These are phyloP conservation scores for Oscheius sp. DNA, from an alignment of 2,888 invertebrate genomes.

Conservation along the genomic window DNA sequence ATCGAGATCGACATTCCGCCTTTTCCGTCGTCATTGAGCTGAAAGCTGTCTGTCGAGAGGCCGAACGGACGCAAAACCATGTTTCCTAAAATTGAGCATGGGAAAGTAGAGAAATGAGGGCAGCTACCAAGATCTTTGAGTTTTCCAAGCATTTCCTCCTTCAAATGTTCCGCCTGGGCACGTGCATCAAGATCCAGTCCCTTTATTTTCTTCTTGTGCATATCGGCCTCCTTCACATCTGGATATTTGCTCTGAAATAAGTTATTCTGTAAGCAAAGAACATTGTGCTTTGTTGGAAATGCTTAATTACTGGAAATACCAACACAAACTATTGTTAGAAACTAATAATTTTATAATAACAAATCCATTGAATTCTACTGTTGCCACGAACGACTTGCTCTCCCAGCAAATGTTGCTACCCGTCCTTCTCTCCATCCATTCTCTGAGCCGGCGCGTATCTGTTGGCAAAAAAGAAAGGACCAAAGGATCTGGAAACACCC, in stretches of 20 bases:
- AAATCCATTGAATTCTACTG: too few species aligned
- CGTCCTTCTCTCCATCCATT: too few species aligned
- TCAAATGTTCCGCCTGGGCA: conserved; percentile 56
- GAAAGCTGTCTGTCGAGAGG: conserved; percentile 66
- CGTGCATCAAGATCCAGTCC: conserved; percentile 43
- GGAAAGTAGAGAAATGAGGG: neutral
- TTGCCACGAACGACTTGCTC: too few species aligned
- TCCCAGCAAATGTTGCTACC: too few species aligned
- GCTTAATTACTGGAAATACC: too few species aligned
- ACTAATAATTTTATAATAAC: too few species aligned
- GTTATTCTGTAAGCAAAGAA: too few species aligned
- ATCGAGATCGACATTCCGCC: conserved; percentile 69
- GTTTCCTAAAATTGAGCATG: conserved; percentile 37
- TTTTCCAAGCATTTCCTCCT: conserved; percentile 64
- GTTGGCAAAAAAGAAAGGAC: too few species aligned
- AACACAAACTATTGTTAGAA: too few species aligned
- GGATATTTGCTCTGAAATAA: conserved; percentile 26
- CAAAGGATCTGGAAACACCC: too few species aligned
- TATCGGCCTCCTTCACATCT: neutral
- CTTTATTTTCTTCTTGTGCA: conserved; percentile 35
- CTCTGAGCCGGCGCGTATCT: too few species aligned
- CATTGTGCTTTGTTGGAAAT: too few species aligned
- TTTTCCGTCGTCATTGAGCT: conserved; percentile 62
- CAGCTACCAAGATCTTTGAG: conserved; percentile 62
- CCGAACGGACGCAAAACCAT: conserved; percentile 65